phyloP scores from a whole-genome alignment of 1,140 invertebrate genomes.

The Drosophila littoralis region DNA sequence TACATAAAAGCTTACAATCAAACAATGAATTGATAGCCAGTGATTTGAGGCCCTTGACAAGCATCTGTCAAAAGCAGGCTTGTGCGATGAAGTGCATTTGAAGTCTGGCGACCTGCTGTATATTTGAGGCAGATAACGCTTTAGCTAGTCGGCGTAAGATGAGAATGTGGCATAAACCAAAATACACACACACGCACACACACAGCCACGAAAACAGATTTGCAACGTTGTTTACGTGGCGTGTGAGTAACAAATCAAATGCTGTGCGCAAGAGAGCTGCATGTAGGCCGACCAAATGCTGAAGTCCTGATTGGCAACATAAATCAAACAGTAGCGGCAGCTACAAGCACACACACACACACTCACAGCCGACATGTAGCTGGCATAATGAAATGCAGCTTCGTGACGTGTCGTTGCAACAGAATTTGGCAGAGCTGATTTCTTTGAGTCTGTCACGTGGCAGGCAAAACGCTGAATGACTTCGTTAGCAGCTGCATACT shows the following conservation, averaged over 20 bases:
- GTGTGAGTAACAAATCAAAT: slow-evolving; percentile 75
- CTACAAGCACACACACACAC: slow-evolving; percentile 16
- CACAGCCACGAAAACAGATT: slow-evolving; percentile 47
- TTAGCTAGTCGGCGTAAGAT: not conserved
- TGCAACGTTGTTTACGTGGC: slow-evolving; percentile 70
- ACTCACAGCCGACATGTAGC: slow-evolving; percentile 18
- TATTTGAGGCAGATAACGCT: slow-evolving; percentile 17
- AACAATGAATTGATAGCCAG: not conserved
- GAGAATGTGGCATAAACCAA: not conserved
- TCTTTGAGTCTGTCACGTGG: slow-evolving; percentile 33
- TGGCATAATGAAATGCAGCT: slow-evolving; percentile 69
- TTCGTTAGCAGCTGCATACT: slow-evolving; percentile 61
- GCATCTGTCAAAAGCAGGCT: slow-evolving; percentile 2
- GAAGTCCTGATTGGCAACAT: slow-evolving; percentile 79
- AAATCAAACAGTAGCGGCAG: slow-evolving; percentile 62
- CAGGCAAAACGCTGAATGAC: slow-evolving; percentile 68
- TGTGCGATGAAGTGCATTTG: slow-evolving; percentile 10
- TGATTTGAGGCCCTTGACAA: not conserved
- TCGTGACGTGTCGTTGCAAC: slow-evolving; percentile 51
- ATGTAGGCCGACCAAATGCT: slow-evolving; percentile 55
- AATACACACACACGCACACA: not conserved
- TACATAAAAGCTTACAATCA: not conserved
- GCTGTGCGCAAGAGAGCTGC: slow-evolving; percentile 19
- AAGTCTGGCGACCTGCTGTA: not conserved
- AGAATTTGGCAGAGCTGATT: slow-evolving; percentile 14